Conservation (phyloP, 2,888 invertebrate species). For the Phalangium opilio region DNA sequence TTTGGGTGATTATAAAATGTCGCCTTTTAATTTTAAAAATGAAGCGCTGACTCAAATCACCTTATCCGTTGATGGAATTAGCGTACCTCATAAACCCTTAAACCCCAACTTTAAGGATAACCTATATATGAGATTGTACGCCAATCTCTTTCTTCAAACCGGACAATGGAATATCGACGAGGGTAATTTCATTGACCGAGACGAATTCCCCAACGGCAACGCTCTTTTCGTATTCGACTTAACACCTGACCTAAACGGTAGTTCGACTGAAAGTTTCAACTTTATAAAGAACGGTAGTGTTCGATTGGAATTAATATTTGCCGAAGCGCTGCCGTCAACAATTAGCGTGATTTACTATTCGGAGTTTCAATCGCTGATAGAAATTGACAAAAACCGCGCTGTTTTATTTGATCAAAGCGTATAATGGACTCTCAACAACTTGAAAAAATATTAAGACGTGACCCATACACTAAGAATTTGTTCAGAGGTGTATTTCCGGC, state of each 20-base stretch:
- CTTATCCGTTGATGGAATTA: constrained; percentile 19
- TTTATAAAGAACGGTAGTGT: constrained; percentile 18
- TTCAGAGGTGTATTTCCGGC: constrained; percentile 2
- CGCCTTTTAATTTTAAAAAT: constrained; percentile 22
- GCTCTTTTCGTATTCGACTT: constrained; percentile 23
- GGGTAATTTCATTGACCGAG: constrained; percentile 16
- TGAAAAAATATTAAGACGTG: background rate
- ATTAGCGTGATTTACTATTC: constrained; percentile 23
- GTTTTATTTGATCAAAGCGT: constrained; percentile 4
- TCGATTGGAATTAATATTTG: constrained; percentile 22
- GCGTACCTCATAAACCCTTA: constrained; percentile 16
- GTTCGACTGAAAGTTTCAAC: constrained; percentile 11
- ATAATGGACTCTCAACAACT: constrained; percentile 7
- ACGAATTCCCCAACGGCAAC: constrained; percentile 13
- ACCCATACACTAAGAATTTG: too few species aligned
- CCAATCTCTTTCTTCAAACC: constrained; percentile 21
- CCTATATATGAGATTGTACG: constrained; percentile 19
- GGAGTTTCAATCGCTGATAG: constrained; percentile 25
- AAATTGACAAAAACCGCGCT: too few species aligned
- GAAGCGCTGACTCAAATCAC: constrained; percentile 17
- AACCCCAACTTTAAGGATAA: constrained; percentile 5
- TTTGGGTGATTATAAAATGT: constrained; percentile 16
- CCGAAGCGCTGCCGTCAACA: constrained; percentile 13
- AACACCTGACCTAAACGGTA: constrained; percentile 21
- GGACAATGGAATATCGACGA: constrained; percentile 20